Base-by-base conservation (phyloP, 2,888 invertebrate species). In the Leptodirus hochenwartii region DNA sequence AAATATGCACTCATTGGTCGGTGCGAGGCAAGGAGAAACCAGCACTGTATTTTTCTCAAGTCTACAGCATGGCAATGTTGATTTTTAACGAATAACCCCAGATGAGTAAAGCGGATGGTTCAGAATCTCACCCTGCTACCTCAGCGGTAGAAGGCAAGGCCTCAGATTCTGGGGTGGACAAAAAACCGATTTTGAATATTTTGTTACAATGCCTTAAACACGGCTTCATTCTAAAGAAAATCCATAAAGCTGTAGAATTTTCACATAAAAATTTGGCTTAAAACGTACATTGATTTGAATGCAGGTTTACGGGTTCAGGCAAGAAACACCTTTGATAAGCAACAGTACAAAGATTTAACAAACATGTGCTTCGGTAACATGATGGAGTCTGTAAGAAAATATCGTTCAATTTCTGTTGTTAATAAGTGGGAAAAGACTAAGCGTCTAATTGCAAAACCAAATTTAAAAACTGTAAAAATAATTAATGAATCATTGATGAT, bases 311-410 rank as follows among this genome's bases (percentile, higher is more conserved):
- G 30, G 15, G 13, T 6, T 11, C 17, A 13, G 5, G 25, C 25
- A 9, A 10, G 9, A 13, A 30, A 30, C 10, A 13, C 25, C 10
- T 25, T 30, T 16, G 30, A 30, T 14, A 30, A 30, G 15, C 25
- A 30, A 10, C 16, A 17, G 15, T 30, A 17, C 17, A 30, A 30
- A 25, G 13, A 17, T n/a, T 25, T 35, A 22, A 38, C 35, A 27
- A 39, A 41, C 14, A 31, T 38, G 3, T 31, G 41, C 14, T 47
- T 39, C 32, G 44, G 42, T 9, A 57, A 55, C 41, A 49, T 46
- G 3, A 52, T 53, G 46, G 51, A 51, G 39, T 52, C 54, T 41
- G 45, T 50, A 10, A 34, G 50, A 28, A 52, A 51, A 26, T 41
- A 45, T 36, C 39, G 47, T 8, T 43, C 48, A 34, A 43, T 61